phyloP scores from a whole-genome alignment of 2,113 vertebrate genomes.

The Pituophis catenifer region DNA sequence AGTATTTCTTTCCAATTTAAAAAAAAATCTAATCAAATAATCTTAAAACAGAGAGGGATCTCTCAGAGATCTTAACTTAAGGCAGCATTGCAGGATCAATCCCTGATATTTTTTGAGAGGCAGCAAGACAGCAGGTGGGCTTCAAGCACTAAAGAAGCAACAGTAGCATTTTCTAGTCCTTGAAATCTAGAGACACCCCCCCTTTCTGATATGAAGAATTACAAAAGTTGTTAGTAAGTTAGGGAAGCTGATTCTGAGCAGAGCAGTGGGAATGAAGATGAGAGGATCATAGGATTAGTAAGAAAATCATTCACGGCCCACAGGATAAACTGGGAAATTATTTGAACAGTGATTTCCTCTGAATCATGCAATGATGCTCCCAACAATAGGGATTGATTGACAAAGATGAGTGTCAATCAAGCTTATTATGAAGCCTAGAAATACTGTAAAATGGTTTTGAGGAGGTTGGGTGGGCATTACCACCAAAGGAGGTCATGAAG shows the following conservation, averaged over 20 bases:
- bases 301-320: neutral
- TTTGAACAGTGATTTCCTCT: neutral
- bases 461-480: neutral
- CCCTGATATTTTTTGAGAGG: neutral
- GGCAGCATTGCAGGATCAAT: neutral
- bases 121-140: neutral
- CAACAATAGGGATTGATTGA: constrained; percentile 1
- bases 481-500: neutral
- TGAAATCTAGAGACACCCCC: neutral
- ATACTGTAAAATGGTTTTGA: neutral
- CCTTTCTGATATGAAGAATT: neutral
- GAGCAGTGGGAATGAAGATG: neutral
- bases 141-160: neutral
- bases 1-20: neutral
- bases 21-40: neutral
- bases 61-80: neutral
- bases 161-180: neutral
- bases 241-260: neutral
- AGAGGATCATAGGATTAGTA: neutral
- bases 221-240: neutral
- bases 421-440: neutral
- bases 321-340: neutral
- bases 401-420: neutral
- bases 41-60: neutral
- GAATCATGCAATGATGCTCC: neutral